Evolutionary conservation across 2,797 vertebrate genomes (phyloP).

Genomic region (Fistularia tabacaria): DNA sequence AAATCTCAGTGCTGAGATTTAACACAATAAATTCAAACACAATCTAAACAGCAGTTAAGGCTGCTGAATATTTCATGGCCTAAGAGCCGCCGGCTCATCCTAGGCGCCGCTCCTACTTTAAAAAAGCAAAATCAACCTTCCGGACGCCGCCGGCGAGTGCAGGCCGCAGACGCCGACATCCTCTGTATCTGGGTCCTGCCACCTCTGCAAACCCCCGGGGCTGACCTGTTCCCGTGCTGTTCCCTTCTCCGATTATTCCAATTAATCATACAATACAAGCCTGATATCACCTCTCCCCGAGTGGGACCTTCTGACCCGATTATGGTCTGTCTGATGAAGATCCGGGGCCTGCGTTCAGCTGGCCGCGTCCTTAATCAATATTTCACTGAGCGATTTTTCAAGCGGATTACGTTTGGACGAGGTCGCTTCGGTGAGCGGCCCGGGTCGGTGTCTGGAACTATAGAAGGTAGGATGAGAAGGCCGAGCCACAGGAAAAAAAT

Average conservation of each 20-base stretch:
- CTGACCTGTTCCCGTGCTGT: no score
- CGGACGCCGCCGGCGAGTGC: slow-evolving; percentile 6
- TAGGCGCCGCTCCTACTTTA: slow-evolving; percentile 1
- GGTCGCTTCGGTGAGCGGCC: no score
- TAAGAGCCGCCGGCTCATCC: slow-evolving; percentile 12
- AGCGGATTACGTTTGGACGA: no score
- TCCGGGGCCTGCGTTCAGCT: slow-evolving; percentile 23
- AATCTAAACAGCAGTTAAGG: slow-evolving; percentile 25
- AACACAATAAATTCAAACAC: slow-evolving; percentile 22
- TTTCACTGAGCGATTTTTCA: neutral
- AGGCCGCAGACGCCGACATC: slow-evolving; percentile 27
- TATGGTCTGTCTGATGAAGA: slow-evolving; percentile 45
- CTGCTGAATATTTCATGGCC: slow-evolving; percentile 16
- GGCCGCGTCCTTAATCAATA: slow-evolving; percentile 50
- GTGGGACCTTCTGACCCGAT: slow-evolving; percentile 48
- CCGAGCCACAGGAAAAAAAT: no score
- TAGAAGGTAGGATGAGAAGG: no score
- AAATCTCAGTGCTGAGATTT: no score
- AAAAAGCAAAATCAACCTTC: slow-evolving; percentile 18
- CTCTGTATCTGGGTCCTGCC: neutral
- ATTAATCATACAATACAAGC: no score
- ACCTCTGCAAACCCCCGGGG: slow-evolving; percentile 26
- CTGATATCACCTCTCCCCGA: slow-evolving; percentile 45
- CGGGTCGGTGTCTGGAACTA: no score
- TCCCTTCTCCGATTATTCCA: no score